A percentile compares a stretch with the other conserved stretches of the same genome.
Evolutionary conservation across 2,888 invertebrate genomes (phyloP).

Genomic region (Beris morrisii): DNA sequence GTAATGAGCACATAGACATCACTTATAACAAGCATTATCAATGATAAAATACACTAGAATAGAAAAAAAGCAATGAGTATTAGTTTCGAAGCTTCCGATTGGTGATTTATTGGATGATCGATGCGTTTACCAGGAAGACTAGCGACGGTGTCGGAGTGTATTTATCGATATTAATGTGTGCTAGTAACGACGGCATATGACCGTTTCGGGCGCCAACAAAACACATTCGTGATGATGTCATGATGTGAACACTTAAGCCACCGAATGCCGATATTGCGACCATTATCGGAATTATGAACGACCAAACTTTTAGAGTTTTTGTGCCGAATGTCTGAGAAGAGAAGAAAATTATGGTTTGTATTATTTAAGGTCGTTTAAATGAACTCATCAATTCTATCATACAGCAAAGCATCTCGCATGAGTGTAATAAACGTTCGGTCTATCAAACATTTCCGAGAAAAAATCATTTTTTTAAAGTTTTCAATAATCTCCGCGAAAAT

Average conservation of each 20-base stretch:
- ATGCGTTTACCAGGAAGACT: constrained; percentile 72
- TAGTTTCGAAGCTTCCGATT: no score
- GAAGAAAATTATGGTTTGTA: neutral
- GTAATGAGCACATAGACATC: constrained; percentile 86
- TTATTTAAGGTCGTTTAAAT: neutral
- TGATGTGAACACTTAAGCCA: constrained; percentile 91
- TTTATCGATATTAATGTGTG: constrained; percentile 74
- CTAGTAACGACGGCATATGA: constrained; percentile 79
- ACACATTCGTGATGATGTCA: constrained; percentile 91
- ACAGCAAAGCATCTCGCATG: no score
- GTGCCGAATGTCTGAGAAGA: constrained; percentile 79
- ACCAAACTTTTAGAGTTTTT: constrained; percentile 68
- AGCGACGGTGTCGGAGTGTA: constrained; percentile 81
- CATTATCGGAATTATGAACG: constrained; percentile 86
- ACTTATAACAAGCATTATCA: constrained; percentile 81
- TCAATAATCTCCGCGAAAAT: no score
- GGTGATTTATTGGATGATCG: no score
- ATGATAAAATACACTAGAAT: constrained; percentile 76
- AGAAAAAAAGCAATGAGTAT: neutral
- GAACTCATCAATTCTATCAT: neutral
- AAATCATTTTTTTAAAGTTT: no score
- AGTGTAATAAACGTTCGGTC: no score
- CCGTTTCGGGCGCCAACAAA: constrained; percentile 90
- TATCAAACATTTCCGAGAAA: no score
- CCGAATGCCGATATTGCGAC: constrained; percentile 93